Percentiles rank a stretch among this genome's conserved stretches.
phyloP scores from a whole-genome alignment of 2,797 vertebrate genomes.

The Myripristis jacobus region DNA sequence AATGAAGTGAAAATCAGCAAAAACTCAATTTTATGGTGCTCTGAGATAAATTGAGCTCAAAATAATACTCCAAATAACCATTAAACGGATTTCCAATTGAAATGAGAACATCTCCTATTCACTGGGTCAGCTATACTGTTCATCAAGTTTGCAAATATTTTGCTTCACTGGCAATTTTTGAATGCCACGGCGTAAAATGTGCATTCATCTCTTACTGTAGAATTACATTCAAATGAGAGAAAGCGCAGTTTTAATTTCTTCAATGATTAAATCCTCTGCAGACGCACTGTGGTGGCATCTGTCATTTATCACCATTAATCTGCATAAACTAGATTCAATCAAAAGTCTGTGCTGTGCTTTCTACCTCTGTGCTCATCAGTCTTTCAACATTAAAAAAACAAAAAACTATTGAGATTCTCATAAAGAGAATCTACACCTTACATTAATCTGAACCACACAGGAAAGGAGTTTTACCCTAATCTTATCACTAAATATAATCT shows the following conservation, averaged over 20 bases:
- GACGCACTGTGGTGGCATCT: not conserved
- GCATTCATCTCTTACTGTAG: conserved; percentile 58
- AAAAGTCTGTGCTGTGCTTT: conserved; percentile 22
- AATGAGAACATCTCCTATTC: conserved; percentile 72
- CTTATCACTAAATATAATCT: conserved; percentile 78
- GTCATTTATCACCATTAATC: conserved; percentile 30
- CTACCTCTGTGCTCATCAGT: conserved; percentile 42
- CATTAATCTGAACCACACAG: conserved; percentile 74
- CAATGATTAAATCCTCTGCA: conserved; percentile 36
- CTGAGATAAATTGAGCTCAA: conserved; percentile 77
- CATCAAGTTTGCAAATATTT: conserved; percentile 75
- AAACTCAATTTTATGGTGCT: conserved; percentile 79
- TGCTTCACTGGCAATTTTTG: conserved; percentile 75
- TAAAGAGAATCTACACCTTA: conserved; percentile 65
- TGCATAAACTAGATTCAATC: conserved; percentile 35
- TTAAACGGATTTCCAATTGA: conserved; percentile 80
- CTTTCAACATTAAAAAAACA: conserved; percentile 32
- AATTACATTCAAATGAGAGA: conserved; percentile 46
- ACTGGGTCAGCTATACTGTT: conserved; percentile 70
- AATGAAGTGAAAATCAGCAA: conserved; percentile 69
- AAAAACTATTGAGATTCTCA: conserved; percentile 36
- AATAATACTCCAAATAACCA: conserved; percentile 80
- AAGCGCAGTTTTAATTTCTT: conserved; percentile 48
- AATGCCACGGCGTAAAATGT: conserved; percentile 53
- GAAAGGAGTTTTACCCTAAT: conserved; percentile 77